These are phyloP conservation scores for Eospalax fontanierii DNA, from an alignment of 2,797 vertebrate genomes.

Conservation along the genomic window DNA sequence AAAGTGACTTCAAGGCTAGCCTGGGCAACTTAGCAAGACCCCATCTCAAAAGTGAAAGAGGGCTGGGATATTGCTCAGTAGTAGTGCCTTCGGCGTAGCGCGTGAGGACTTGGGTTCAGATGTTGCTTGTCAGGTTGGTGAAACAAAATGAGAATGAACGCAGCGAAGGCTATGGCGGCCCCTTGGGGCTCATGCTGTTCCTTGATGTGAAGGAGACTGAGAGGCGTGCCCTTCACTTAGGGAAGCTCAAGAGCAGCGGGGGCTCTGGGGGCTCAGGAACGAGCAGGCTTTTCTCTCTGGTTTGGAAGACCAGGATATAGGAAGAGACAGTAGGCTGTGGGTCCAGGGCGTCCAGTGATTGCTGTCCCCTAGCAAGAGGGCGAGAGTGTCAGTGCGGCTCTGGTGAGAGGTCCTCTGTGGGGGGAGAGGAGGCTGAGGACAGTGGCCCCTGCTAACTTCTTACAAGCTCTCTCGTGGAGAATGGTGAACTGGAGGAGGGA, in stretches of 20 bases:
- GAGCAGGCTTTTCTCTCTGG: background rate
- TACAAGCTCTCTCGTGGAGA: background rate
- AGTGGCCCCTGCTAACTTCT: background rate
- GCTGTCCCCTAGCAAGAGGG: background rate
- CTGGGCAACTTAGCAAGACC: background rate
- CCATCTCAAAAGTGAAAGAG: background rate
- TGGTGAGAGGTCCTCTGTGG: background rate
- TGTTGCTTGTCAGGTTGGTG: background rate
- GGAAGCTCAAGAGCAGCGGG: background rate
- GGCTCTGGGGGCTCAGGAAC: background rate
- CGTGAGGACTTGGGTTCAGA: background rate
- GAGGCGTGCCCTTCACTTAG: background rate
- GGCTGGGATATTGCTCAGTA: background rate
- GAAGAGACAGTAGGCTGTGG: background rate
- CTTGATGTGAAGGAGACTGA: background rate
- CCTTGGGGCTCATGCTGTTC: background rate
- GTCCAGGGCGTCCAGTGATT: no score
- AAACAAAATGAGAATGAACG: background rate
- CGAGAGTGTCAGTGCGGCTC: background rate
- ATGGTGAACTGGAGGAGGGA: background rate
- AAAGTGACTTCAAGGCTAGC: background rate
- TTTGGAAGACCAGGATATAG: background rate
- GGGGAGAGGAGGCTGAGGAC: background rate
- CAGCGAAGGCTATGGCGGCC: accelerated
- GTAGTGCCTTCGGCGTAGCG: background rate